Percentiles rank a stretch among this genome's conserved stretches.
These are phyloP conservation scores for Orientallactaga sibirica DNA, from an alignment of 2,797 vertebrate genomes.

Conservation along the genomic window DNA sequence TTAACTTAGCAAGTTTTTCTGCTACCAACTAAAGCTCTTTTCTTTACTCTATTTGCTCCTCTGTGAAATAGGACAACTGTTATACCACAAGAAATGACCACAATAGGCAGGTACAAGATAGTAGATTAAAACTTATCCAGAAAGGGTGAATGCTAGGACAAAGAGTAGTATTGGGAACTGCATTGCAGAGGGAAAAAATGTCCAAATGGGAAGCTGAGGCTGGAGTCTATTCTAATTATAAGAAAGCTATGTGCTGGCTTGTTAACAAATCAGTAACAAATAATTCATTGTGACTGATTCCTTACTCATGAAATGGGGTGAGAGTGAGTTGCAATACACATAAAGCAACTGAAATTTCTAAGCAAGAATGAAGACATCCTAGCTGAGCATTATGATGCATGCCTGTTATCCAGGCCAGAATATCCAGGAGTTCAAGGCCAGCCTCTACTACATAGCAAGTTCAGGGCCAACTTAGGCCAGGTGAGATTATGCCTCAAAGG, in stretches of 20 bases:
- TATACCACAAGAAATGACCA: neutral
- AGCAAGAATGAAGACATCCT: neutral
- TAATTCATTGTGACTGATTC: neutral
- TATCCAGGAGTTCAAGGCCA: neutral
- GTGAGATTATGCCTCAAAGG: too few species aligned
- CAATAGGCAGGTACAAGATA: neutral
- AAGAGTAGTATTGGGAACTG: neutral
- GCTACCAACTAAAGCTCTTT: neutral
- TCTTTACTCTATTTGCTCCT: constrained; percentile 6
- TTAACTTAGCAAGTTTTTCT: neutral
- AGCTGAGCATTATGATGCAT: neutral
- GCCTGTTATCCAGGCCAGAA: neutral
- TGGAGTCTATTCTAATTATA: neutral
- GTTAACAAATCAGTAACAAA: neutral
- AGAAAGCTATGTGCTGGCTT: neutral
- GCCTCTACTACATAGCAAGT: too few species aligned
- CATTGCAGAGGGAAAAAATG: neutral
- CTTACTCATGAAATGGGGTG: neutral
- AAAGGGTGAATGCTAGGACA: neutral
- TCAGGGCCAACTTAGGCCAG: too few species aligned
- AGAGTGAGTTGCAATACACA: neutral
- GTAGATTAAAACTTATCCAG: neutral
- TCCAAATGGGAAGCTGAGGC: neutral
- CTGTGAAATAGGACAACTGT: neutral
- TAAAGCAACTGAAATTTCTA: constrained; percentile 2